These are phyloP conservation scores for Steatocranus sp. DNA, from an alignment of 2,797 vertebrate genomes.

Conservation along the genomic window DNA sequence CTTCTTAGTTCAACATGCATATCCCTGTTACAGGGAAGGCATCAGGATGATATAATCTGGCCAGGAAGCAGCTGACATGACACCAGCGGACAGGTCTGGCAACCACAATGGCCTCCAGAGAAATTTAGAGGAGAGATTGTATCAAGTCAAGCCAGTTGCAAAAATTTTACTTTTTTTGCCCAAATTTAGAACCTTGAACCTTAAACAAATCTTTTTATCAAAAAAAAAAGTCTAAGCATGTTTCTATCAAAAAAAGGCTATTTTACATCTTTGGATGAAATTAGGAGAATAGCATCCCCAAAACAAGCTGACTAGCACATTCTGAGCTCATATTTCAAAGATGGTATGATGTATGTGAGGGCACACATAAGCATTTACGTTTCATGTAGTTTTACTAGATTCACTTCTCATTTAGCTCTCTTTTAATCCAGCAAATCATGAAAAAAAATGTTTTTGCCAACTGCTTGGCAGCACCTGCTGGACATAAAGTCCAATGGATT, in stretches of 20 bases:
- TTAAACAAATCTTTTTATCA: background rate
- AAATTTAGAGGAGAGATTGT: background rate
- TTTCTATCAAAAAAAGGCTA: background rate
- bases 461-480: background rate
- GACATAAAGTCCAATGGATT: background rate
- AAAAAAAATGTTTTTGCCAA: background rate
- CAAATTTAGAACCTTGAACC: background rate
- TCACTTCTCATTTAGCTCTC: background rate
- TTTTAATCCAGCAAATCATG: background rate
- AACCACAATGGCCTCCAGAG: conserved; percentile 16
- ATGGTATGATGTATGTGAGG: background rate
- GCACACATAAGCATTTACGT: background rate
- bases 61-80: conserved; percentile 12
- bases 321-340: background rate
- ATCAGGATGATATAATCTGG: conserved; percentile 31
- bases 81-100: conserved; percentile 15
- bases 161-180: background rate
- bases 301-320: background rate
- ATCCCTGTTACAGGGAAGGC: background rate
- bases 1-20: background rate
- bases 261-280: background rate
- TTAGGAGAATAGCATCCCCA: background rate
- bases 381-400: background rate
- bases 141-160: background rate
- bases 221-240: background rate